Conservation (phyloP, 2,888 invertebrate genomes). For the Andrena haemorrhoa region DNA sequence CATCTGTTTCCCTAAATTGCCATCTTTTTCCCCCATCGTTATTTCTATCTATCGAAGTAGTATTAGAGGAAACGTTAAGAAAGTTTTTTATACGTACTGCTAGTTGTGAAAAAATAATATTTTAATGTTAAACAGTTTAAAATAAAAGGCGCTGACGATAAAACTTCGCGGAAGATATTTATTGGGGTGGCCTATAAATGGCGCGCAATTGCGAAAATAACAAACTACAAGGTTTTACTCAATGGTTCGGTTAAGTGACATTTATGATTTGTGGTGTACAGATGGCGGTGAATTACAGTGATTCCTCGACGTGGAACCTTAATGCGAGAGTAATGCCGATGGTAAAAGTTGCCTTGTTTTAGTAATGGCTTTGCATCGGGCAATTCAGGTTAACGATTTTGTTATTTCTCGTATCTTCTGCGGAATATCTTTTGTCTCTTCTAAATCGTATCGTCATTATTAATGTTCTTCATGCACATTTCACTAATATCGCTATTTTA, state of each 20-base stretch:
- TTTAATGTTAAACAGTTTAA: background rate
- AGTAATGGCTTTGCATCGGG: background rate
- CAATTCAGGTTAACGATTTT: slow-evolving; percentile 32
- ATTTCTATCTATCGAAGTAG: too few relatives aligned
- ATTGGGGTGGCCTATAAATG: background rate
- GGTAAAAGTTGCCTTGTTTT: slow-evolving; percentile 2
- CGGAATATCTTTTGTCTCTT: background rate
- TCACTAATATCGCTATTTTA: too few relatives aligned
- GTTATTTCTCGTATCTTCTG: slow-evolving; percentile 7
- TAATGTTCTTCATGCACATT: background rate
- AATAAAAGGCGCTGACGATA: background rate
- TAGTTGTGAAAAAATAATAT: background rate
- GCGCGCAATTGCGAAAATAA: background rate
- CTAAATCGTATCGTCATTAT: background rate
- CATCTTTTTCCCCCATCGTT: too few relatives aligned
- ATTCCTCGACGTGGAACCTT: slow-evolving; percentile 1
- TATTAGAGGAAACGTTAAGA: too few relatives aligned
- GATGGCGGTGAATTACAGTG: background rate
- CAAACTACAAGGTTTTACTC: background rate
- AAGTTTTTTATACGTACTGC: background rate
- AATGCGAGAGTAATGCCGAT: slow-evolving; percentile 11
- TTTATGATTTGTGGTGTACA: slow-evolving; percentile 5
- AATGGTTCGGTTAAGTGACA: background rate
- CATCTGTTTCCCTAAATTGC: too few relatives aligned
- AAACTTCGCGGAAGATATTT: background rate